Base-by-base conservation (phyloP, 2,113 vertebrate species). In the Mustela nigripes region DNA sequence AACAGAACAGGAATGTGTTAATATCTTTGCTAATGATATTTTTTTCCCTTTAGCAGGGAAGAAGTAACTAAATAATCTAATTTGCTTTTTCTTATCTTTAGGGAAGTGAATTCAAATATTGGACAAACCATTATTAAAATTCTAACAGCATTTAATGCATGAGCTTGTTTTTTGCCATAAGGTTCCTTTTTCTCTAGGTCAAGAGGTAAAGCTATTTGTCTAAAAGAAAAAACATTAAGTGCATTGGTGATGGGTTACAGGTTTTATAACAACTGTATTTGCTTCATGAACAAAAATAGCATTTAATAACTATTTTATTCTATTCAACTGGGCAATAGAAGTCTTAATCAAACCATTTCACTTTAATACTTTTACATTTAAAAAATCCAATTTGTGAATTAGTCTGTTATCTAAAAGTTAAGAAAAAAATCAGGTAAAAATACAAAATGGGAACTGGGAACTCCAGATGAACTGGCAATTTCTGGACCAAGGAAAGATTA, bases 121-220 rank as follows among this genome's bases (percentile, higher is more conserved):
- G 87, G 80, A 65, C 28, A 96, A 87, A 90, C 58, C 53, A 65
- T 96, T 95, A 95, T 93, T 95, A 97, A 96, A 94, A 96, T 96
- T 96, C 95, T 63, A 97, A 33, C 62, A 65, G 33, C 67, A 84
- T 76, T 94, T 93, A 80, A 97, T 88, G 33, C 42, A 53, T 83
- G 22, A 89, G 56, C n/a, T 93, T 94, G 33, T 65, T 93, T 94
- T 33, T 89, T 97, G 56, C 79, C 92, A 4, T 48, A 87, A 78
- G 86, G 5, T 28, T 96, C 33, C 62, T 97, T 95, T 95, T 74
- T 76, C 82, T 89, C 53, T 83, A 48, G 36, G 69, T 97, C 83
- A 95, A 95, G 89, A 98, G 82, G 91, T 94, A 88, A 97, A 93
- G 63, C 42, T 97, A 86, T 94, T 93, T 96, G 63, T 96, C 79